A percentile compares a stretch with the other conserved stretches of the same genome.
phyloP scores from a whole-genome alignment of 2,888 invertebrate genomes.

The Schizaphis graminum region DNA sequence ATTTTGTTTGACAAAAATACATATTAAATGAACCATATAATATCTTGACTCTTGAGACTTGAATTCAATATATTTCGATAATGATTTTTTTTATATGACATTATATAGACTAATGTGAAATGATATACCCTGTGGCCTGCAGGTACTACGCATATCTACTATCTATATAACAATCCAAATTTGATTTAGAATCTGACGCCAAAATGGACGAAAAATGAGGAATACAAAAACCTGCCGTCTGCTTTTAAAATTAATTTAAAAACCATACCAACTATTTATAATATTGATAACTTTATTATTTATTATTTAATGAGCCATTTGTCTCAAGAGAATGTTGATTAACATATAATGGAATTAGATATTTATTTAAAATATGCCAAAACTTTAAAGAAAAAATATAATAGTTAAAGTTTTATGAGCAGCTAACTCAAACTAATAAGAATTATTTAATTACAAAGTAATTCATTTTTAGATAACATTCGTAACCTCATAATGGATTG shows the following conservation, averaged over 20 bases:
- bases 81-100: background rate
- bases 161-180: background rate
- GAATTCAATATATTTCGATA: background rate
- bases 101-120: background rate
- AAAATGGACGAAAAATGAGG: background rate
- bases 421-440: background rate
- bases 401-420: background rate
- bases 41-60: background rate
- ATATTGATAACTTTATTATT: too few species aligned
- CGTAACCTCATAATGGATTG: background rate
- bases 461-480: constrained; percentile 6
- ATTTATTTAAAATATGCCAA: background rate
- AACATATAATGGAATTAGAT: background rate
- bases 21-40: background rate
- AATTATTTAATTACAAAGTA: background rate
- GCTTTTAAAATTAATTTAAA: background rate
- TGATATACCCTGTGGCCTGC: background rate
- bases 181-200: background rate
- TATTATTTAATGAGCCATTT: background rate
- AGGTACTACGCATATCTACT: background rate
- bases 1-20: background rate
- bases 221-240: background rate
- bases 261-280: too few species aligned
- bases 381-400: background rate
- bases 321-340: background rate